Conservation (phyloP, 2,797 vertebrate genomes). For the Astyanax mexicanus region DNA sequence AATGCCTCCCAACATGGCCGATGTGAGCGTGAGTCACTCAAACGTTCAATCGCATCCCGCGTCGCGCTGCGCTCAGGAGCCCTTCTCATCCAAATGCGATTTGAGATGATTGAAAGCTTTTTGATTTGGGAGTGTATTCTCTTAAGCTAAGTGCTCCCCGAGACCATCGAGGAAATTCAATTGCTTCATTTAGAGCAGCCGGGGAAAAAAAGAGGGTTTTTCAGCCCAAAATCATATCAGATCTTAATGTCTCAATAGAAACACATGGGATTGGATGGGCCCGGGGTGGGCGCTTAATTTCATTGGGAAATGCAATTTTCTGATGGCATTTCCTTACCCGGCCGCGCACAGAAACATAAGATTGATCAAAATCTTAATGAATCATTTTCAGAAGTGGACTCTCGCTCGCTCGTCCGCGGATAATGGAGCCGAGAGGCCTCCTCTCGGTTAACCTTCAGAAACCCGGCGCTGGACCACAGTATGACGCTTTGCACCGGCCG, state of each 20-base stretch:
- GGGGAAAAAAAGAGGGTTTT: conserved; percentile 80
- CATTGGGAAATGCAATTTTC: conserved; percentile 99
- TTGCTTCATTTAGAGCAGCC: conserved; percentile 92
- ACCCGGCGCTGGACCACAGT: conserved; percentile 19
- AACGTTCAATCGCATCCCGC: conserved; percentile 90
- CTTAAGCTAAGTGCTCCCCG: conserved; percentile 99
- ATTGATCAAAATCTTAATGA: conserved; percentile 98
- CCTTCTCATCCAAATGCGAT: conserved; percentile 95
- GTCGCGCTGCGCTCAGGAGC: conserved; percentile 86
- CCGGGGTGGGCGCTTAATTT: conserved; percentile 93
- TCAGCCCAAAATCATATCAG: conserved; percentile 99
- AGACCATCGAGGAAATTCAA: conserved; percentile 99
- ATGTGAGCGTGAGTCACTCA: conserved; percentile 86
- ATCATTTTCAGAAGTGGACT: conserved; percentile 93
- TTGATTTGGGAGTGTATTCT: conserved; percentile 99
- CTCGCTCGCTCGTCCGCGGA: conserved; percentile 78
- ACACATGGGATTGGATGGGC: conserved; percentile 97
- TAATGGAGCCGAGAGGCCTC: conserved; percentile 73
- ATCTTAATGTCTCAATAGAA: conserved; percentile 98
- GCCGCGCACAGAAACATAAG: conserved; percentile 90
- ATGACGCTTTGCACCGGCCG: no score
- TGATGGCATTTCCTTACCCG: conserved; percentile 95
- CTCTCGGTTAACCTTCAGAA: conserved; percentile 57
- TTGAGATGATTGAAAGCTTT: conserved; percentile 99
- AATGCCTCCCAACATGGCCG: conserved; percentile 93